Percentiles rank a stretch among this genome's conserved stretches.
Conservation (phyloP, 2,888 invertebrate species). For the Meganola albula region DNA sequence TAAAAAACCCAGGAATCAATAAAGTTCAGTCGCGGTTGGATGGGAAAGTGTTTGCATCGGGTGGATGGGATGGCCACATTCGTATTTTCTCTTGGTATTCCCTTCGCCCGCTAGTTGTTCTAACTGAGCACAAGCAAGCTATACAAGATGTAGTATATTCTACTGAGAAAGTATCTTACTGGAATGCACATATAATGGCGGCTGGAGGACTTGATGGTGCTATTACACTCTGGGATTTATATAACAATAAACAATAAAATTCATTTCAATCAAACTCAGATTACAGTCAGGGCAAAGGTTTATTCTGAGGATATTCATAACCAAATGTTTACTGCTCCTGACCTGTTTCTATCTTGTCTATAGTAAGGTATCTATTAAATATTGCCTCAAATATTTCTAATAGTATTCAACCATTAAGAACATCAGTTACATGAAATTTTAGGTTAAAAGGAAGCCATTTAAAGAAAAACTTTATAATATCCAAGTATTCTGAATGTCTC, state of each 20-base stretch:
- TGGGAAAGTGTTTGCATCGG: conserved; percentile 84
- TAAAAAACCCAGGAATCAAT: conserved; percentile 87
- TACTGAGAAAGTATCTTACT: conserved; percentile 78
- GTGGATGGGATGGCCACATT: conserved; percentile 87
- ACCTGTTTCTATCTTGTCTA: conserved; percentile 13
- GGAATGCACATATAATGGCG: conserved; percentile 88
- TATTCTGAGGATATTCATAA: conserved; percentile 2
- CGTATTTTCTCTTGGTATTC: conserved; percentile 88
- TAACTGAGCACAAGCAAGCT: conserved; percentile 84
- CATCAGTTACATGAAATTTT: too few relatives aligned
- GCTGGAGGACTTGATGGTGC: conserved; percentile 85
- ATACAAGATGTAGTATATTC: conserved; percentile 86
- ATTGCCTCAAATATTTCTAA: too few relatives aligned
- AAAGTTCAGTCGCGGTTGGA: conserved; percentile 82
- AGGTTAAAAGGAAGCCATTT: too few relatives aligned
- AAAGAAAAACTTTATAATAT: too few relatives aligned
- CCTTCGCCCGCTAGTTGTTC: conserved; percentile 82
- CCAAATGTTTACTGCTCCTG: conserved; percentile 12
- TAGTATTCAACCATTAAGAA: too few relatives aligned
- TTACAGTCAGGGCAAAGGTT: conserved; percentile 11
- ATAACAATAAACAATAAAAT: conserved; percentile 73
- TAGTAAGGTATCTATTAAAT: too few relatives aligned
- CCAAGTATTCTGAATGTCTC: too few relatives aligned
- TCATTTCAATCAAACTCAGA: conserved; percentile 15
- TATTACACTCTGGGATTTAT: conserved; percentile 88